Percentiles rank a stretch among this genome's conserved stretches.
Evolutionary conservation across 2,888 invertebrate genomes (phyloP).

Genomic region (Sphaeridia pumilis): DNA sequence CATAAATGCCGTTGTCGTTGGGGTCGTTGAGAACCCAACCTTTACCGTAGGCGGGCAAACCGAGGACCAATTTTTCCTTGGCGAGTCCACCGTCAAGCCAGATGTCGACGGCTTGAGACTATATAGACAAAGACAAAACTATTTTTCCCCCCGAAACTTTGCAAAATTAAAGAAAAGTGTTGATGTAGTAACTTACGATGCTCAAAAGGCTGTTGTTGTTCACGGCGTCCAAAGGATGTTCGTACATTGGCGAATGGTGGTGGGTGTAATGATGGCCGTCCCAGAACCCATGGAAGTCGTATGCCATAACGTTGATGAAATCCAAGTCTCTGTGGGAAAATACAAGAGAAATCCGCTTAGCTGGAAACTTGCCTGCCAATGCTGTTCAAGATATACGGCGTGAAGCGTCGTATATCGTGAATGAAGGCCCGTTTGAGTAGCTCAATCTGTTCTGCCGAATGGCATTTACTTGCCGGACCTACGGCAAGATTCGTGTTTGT

Average conservation of each 20-base stretch:
- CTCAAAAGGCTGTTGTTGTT: conserved; percentile 31
- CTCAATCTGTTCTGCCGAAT: too few relatives aligned
- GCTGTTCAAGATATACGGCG: too few relatives aligned
- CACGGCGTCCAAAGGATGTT: conserved; percentile 33
- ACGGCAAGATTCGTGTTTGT: too few relatives aligned
- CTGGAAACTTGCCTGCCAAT: too few relatives aligned
- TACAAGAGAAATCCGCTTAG: conserved; percentile 3
- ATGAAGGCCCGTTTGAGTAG: too few relatives aligned
- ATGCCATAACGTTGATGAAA: conserved; percentile 39
- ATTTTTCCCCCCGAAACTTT: too few relatives aligned
- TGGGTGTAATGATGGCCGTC: conserved; percentile 33
- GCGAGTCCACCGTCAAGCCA: conserved; percentile 15
- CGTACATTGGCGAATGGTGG: conserved; percentile 37
- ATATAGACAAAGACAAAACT: too few relatives aligned
- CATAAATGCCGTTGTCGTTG: conserved; percentile 8
- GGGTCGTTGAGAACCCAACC: conserved; percentile 15
- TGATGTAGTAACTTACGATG: conserved; percentile 26
- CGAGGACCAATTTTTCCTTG: conserved; percentile 14
- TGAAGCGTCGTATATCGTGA: too few relatives aligned
- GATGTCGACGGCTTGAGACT: neutral
- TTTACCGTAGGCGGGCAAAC: conserved; percentile 18
- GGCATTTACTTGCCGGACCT: too few relatives aligned
- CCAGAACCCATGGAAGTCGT: conserved; percentile 38
- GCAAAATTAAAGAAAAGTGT: neutral
- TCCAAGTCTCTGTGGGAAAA: conserved; percentile 36